Conservation (phyloP, 2,113 vertebrate species). For the Astatotilapia flaviijosephi region DNA sequence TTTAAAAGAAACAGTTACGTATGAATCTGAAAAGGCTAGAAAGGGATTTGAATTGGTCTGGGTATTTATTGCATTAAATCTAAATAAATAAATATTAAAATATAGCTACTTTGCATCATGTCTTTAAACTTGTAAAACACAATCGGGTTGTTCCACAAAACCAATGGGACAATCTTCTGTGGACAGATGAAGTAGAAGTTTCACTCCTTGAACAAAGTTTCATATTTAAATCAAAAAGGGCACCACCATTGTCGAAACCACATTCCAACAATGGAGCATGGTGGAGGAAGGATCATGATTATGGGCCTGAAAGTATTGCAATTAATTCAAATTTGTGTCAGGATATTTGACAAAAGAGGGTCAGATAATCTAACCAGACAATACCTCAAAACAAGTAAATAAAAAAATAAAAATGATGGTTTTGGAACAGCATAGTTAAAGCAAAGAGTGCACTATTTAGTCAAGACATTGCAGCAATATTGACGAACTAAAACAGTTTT, state of each 20-base stretch:
- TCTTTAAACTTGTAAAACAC: neutral
- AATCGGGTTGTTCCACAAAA: neutral
- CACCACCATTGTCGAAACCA: neutral
- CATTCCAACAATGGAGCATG: neutral
- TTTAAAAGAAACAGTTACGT: neutral
- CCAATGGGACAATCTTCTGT: neutral
- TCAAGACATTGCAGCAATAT: neutral
- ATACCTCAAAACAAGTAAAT: neutral
- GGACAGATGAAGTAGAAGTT: neutral
- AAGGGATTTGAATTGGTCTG: neutral
- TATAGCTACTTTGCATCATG: neutral
- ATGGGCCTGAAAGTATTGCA: neutral
- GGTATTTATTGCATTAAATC: neutral
- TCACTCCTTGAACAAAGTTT: neutral
- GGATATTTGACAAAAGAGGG: neutral
- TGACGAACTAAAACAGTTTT: neutral
- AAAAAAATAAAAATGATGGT: accelerated
- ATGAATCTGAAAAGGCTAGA: neutral
- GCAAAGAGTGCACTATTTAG: neutral
- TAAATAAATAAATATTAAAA: neutral
- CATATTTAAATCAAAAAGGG: neutral
- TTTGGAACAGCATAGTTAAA: neutral
- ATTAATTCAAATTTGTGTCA: neutral
- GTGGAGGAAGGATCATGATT: neutral
- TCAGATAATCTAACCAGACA: neutral